Conservation (phyloP, 2,888 invertebrate species). For the Chymomyza fuscimana region DNA sequence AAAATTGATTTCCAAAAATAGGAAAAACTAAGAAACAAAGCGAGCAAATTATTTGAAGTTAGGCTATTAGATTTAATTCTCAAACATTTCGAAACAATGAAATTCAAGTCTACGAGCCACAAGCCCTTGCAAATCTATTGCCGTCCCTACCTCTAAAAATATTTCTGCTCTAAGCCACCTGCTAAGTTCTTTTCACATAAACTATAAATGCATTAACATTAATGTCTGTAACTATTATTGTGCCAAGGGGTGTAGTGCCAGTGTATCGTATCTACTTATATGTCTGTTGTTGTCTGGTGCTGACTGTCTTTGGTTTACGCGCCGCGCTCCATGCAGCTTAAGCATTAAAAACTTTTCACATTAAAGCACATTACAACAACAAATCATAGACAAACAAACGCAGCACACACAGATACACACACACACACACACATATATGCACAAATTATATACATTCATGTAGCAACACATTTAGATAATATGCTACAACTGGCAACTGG, state of each 20-base stretch:
- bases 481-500: conserved; percentile 68
- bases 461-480: conserved; percentile 74
- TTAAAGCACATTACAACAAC: conserved; percentile 74
- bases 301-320: conserved; percentile 29
- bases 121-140: no score
- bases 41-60: no score
- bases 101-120: no score
- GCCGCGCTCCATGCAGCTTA: conserved; percentile 57
- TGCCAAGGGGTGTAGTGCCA: conserved; percentile 9
- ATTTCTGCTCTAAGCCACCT: no score
- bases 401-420: conserved; percentile 18
- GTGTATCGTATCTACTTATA: conserved; percentile 25
- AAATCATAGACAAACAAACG: conserved; percentile 66
- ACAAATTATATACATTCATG: conserved; percentile 50
- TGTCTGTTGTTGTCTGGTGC: conserved; percentile 29
- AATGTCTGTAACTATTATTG: conserved; percentile 11
- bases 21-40: no score
- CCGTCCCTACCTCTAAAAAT: no score
- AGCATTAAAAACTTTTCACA: conserved; percentile 75
- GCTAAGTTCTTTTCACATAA: no score
- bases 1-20: no score
- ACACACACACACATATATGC: conserved; percentile 28
- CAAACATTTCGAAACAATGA: no score
- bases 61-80: no score
- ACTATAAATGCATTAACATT: background rate